Base-by-base conservation (phyloP, 2,797 vertebrate species). In the Netta rufina region DNA sequence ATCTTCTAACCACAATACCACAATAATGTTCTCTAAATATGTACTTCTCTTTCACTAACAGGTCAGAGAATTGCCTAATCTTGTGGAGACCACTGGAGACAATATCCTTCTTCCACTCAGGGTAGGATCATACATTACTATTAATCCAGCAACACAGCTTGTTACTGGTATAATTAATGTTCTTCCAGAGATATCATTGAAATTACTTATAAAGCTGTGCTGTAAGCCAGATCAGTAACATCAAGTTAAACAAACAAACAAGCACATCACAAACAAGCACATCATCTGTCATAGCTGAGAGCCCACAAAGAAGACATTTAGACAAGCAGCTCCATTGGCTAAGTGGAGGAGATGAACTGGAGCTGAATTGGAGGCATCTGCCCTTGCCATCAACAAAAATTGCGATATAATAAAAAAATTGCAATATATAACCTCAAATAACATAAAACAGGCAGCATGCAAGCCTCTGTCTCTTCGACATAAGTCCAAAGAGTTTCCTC, bases 231-330 rank as follows among this genome's bases (percentile, higher is more conserved):
- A 62, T 41, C 30, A 90, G 30, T 11, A 78, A 38, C 0, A 6
- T 39, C 22, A 72, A 45, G 11, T n/a, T 25, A 53, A 80, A 17
- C 43, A 84, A 17, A 45, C 51, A 53, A 28, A 51, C 12, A 51
- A 51, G 27, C 25, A 51, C 49, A 51, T 51, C 49, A 51, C 13
- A 49, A 28, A 53, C 43, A 45, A 45, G 43, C 43, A 45, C 18
- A 45, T 53, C n/a, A 28, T 57, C 16, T 12, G 11, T 82, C 3
- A 1, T 39, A 18, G 49, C 62, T 73, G 41, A 77, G 6, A 77
- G 25, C 15, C 22, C 10, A 39, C 3, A 24, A 0, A 47, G 43
- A 71, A 54, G 78, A 36, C 8, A 11, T 1, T 8, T 41, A 38
- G 21, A 28, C 47, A 65, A 58, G 38, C 11, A 82, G 4, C 2